These are phyloP conservation scores for Nudaria mundana DNA, from an alignment of 2,888 invertebrate genomes.

Conservation along the genomic window DNA sequence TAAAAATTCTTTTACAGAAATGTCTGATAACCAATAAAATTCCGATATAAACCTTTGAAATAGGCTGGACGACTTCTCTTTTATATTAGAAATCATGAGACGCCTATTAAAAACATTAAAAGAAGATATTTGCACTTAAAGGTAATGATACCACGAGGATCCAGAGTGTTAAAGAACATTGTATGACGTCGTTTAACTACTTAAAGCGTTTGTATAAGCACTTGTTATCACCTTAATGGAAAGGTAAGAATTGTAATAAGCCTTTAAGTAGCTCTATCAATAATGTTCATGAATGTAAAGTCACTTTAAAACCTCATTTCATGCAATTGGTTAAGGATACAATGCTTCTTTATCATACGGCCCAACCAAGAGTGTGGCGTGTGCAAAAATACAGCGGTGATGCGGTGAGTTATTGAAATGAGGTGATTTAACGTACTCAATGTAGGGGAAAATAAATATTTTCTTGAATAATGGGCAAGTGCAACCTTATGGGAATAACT, in stretches of 20 bases:
- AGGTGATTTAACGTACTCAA: constrained; percentile 20
- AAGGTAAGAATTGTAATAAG: constrained; percentile 21
- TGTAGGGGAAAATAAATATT: constrained; percentile 19
- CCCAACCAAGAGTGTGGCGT: too few species aligned
- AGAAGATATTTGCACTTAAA: constrained; percentile 17
- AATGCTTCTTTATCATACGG: too few species aligned
- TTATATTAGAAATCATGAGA: too few species aligned
- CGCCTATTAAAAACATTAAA: constrained; percentile 2
- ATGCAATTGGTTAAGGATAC: too few species aligned
- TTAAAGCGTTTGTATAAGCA: constrained; percentile 15
- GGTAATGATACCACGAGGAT: constrained; percentile 19
- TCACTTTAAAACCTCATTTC: too few species aligned
- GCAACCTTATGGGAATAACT: background rate
- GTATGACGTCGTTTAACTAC: constrained; percentile 18
- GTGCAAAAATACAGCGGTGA: background rate
- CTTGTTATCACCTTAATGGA: constrained; percentile 12
- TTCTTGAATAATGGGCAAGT: constrained; percentile 2
- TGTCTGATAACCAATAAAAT: too few species aligned
- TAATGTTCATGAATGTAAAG: too few species aligned
- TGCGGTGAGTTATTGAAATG: constrained; percentile 9
- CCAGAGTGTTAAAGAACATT: constrained; percentile 28
- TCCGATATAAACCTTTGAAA: too few species aligned
- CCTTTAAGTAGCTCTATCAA: constrained; percentile 11
- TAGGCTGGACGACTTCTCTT: too few species aligned
- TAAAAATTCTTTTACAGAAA: too few species aligned